phyloP scores from a whole-genome alignment of 2,797 vertebrate species.

The Acipenser oxyrinchus region DNA sequence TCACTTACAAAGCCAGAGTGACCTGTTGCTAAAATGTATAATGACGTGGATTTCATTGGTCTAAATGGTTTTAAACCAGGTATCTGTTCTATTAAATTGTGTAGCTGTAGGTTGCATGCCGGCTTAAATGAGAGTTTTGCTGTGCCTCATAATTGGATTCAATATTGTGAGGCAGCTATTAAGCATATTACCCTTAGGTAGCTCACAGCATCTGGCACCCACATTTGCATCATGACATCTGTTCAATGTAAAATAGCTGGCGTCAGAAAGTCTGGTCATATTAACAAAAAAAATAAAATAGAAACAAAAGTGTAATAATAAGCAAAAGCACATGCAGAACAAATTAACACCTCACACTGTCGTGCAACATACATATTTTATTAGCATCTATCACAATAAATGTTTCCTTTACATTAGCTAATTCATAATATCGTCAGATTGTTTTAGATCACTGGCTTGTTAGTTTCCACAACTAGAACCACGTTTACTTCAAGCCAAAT shows the following conservation, averaged over 20 bases:
- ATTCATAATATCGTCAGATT: constrained; percentile 10
- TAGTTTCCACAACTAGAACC: too few relatives aligned
- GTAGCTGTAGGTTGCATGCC: constrained; percentile 58
- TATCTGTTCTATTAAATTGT: constrained; percentile 61
- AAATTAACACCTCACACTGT: constrained; percentile 59
- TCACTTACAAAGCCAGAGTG: constrained; percentile 29
- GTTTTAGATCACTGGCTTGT: background rate
- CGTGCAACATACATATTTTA: constrained; percentile 67
- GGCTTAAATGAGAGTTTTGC: constrained; percentile 59
- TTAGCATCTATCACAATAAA: constrained; percentile 67
- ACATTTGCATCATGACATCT: constrained; percentile 72
- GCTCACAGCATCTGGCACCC: constrained; percentile 68
- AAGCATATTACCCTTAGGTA: constrained; percentile 70
- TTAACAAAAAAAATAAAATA: constrained; percentile 44
- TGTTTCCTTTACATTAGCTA: constrained; percentile 53
- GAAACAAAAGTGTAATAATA: constrained; percentile 46
- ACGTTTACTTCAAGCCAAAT: too few relatives aligned
- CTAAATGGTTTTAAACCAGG: constrained; percentile 49
- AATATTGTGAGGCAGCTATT: constrained; percentile 65
- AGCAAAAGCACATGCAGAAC: constrained; percentile 57
- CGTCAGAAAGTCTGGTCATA: constrained; percentile 70
- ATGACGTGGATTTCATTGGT: constrained; percentile 34
- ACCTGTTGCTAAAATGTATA: constrained; percentile 37
- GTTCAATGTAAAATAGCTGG: constrained; percentile 67
- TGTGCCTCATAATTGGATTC: constrained; percentile 64